phyloP scores from a whole-genome alignment of 2,888 invertebrate genomes.

The Cryptocephalus primarius region DNA sequence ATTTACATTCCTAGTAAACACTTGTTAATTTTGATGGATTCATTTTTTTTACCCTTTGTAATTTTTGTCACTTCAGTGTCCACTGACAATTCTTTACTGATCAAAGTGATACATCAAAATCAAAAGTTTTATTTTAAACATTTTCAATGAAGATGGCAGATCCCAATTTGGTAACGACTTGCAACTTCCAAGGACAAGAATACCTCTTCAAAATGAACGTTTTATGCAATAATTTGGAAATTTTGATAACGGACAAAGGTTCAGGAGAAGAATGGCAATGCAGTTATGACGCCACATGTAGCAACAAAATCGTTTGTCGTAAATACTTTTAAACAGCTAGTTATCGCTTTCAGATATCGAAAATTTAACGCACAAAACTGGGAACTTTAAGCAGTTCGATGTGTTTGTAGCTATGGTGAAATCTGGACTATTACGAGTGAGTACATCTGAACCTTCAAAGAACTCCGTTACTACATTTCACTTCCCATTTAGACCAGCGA shows the following conservation, averaged over 20 bases:
- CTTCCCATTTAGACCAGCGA: slow-evolving; percentile 37
- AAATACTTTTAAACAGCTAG: background rate
- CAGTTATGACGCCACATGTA: slow-evolving; percentile 41
- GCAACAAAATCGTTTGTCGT: slow-evolving; percentile 6
- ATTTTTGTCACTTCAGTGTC: too few relatives aligned
- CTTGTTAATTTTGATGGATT: too few relatives aligned
- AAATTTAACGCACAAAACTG: slow-evolving; percentile 44
- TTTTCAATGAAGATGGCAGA: slow-evolving; percentile 23
- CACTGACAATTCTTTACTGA: too few relatives aligned
- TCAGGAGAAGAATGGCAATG: slow-evolving; percentile 46
- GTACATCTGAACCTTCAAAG: background rate
- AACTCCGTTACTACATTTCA: background rate
- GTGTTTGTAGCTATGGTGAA: slow-evolving; percentile 44
- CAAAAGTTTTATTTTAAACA: too few relatives aligned
- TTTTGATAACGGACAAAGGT: slow-evolving; percentile 41
- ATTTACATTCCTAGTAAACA: too few relatives aligned
- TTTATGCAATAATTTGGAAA: slow-evolving; percentile 35
- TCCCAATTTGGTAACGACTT: slow-evolving; percentile 39
- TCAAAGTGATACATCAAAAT: too few relatives aligned
- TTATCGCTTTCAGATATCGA: slow-evolving; percentile 37
- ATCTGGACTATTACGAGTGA: slow-evolving; percentile 42
- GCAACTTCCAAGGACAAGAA: slow-evolving; percentile 38
- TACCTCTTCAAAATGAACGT: slow-evolving; percentile 39
- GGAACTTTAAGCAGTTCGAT: slow-evolving; percentile 45
- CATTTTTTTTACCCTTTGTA: too few relatives aligned